Evolutionary conservation across 2,888 invertebrate genomes (phyloP).

Genomic region (Pyrrhia umbra): DNA sequence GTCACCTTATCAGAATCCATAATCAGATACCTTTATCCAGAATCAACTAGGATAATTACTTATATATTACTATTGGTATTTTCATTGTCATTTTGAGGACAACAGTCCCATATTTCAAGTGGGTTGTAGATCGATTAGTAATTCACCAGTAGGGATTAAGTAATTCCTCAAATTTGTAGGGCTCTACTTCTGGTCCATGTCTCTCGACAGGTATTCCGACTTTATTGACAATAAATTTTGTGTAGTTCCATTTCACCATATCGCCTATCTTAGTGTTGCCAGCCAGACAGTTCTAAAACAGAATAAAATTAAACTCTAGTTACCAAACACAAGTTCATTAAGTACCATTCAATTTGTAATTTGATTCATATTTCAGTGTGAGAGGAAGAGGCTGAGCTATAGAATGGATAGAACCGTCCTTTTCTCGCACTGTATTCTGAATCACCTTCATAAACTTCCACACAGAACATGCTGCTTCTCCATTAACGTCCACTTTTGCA

Average conservation of each 20-base stretch:
- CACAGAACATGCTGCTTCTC: conserved; percentile 32
- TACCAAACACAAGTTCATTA: too few relatives aligned
- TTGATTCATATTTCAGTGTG: too few relatives aligned
- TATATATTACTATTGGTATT: too few relatives aligned
- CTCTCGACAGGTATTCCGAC: conserved; percentile 29
- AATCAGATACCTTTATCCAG: not conserved
- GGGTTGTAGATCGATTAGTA: too few relatives aligned
- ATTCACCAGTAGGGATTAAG: conserved; percentile 16
- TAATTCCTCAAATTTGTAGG: conserved; percentile 5
- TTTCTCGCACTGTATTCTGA: not conserved
- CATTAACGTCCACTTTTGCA: conserved; percentile 50
- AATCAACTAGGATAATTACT: not conserved
- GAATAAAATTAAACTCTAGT: not conserved
- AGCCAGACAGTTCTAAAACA: conserved; percentile 17
- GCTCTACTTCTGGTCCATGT: conserved; percentile 19
- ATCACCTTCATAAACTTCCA: conserved; percentile 53
- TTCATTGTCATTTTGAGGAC: not conserved
- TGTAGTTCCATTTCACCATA: conserved; percentile 41
- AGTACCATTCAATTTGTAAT: too few relatives aligned
- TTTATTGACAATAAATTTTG: conserved; percentile 45
- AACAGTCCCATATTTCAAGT: too few relatives aligned
- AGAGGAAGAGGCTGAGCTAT: too few relatives aligned
- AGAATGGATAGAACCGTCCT: too few relatives aligned
- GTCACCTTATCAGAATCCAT: conserved; percentile 31
- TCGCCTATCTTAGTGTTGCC: not conserved